phyloP scores from a whole-genome alignment of 2,797 vertebrate genomes.

The Numenius phaeopus region DNA sequence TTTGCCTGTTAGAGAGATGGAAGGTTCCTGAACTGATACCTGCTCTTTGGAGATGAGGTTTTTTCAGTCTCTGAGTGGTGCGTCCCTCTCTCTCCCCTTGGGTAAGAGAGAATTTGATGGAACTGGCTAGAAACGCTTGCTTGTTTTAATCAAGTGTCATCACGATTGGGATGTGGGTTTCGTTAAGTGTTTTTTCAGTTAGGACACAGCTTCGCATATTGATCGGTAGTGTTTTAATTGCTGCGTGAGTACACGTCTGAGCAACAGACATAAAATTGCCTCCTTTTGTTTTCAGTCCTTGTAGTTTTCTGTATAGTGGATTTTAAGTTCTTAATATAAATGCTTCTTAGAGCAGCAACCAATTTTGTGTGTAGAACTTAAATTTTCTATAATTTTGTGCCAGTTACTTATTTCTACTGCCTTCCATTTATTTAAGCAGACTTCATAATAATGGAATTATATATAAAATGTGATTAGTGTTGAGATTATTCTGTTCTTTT shows the following conservation, averaged over 20 bases:
- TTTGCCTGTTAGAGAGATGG: background rate
- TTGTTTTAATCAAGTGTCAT: background rate
- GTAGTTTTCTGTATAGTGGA: background rate
- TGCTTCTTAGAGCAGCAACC: background rate
- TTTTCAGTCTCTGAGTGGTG: background rate
- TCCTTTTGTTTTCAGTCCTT: background rate
- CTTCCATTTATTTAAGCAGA: background rate
- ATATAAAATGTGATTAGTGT: background rate
- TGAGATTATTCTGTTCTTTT: background rate
- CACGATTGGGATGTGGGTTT: rapidly evolving
- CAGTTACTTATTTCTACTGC: background rate
- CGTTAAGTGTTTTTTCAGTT: background rate
- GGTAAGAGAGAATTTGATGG: background rate
- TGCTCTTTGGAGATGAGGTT: background rate
- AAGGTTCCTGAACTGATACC: background rate
- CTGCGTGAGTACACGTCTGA: rapidly evolving
- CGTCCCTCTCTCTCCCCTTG: background rate
- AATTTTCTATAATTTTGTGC: background rate
- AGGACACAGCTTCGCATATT: background rate
- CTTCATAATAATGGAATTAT: background rate
- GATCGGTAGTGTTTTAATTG: background rate
- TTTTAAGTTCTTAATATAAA: background rate
- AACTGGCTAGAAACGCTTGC: background rate
- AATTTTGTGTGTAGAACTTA: background rate
- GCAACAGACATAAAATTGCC: background rate